phyloP scores from a whole-genome alignment of 2,888 invertebrate species.

The Synanthedon tipuliformis region DNA sequence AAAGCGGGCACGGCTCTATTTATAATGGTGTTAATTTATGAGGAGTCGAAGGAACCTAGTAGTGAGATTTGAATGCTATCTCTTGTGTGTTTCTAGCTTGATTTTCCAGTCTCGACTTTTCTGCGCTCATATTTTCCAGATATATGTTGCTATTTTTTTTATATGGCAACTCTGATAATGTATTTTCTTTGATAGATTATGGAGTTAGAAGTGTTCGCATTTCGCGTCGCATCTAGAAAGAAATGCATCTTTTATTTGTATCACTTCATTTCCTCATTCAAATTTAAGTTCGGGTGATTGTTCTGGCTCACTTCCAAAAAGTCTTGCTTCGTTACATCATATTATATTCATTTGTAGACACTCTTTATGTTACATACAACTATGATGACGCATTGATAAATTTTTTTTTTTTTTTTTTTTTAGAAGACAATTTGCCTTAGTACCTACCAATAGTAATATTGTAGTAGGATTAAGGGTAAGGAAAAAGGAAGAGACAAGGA shows the following conservation, averaged over 20 bases:
- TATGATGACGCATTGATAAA: too few species aligned
- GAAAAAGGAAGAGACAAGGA: too few species aligned
- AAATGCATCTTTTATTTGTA: constrained; percentile 17
- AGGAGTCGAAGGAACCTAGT: constrained; percentile 9
- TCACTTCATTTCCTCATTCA: constrained; percentile 35
- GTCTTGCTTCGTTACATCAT: neutral
- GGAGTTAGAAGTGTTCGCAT: neutral
- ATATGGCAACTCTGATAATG: neutral
- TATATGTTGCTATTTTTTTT: neutral
- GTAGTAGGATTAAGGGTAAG: too few species aligned
- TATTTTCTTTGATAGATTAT: neutral
- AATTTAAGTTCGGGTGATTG: constrained; percentile 6
- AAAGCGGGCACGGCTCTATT: constrained; percentile 3
- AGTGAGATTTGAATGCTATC: constrained; percentile 13
- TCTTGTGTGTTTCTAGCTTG: constrained; percentile 6
- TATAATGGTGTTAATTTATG: constrained; percentile 14
- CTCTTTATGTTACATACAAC: too few species aligned
- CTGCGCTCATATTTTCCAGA: too few species aligned
- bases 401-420: too few species aligned
- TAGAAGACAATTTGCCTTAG: too few species aligned
- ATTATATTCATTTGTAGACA: neutral
- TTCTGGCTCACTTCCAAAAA: neutral
- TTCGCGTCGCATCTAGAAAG: neutral
- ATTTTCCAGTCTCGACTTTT: neutral
- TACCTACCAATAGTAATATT: too few species aligned